Base-by-base conservation (phyloP, 2,797 vertebrate genomes). In the Acanthurus leucopareius region DNA sequence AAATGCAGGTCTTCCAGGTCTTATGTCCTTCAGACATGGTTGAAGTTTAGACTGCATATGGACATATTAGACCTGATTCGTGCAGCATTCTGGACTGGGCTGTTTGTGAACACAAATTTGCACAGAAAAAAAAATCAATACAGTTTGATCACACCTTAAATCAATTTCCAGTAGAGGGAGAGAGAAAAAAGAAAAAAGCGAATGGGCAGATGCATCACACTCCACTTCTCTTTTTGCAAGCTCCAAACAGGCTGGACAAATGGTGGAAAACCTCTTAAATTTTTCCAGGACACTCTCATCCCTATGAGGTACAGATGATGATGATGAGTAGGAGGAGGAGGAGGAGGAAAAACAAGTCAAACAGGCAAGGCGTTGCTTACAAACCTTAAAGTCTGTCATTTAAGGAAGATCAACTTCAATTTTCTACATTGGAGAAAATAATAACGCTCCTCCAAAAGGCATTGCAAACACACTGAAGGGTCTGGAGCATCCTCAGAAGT, bases 331-430 rank as follows among this genome's bases (percentile, higher is more conserved):
- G 66, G 69, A 49, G 44, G 42, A 59, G 49, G 48, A 63, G n/a
- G n/a, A n/a, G 28, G 47, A n/a, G 28, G 28, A 32, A 32, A 32
- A 32, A 32, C 28, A 32, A 32, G 28, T 32, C 28, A 62, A 52
- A 51, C 40, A 63, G 47, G 66, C 2, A 10, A 63, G 38, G 48
- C n/a, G 8, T 22, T 32, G 48, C 51, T 71, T 28, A 54, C 63
- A 61, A 69, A 52, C 70, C 70, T 70, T 66, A 64, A 76, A 80
- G 61, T 53, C 48, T 77, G n/a, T 59, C 9, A 20, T 74, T 83
- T 71, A 70, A 59, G 80, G 73, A 82, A 81, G 56, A 82, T 69
- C 77, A 66, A 32, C 60, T 78, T 80, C 7, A 57, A 74, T 77
- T 81, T 79, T 60, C 49, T 62, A 47, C 15, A 8, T 70, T 58